These are phyloP conservation scores for Bombus superbus DNA, from an alignment of 1,140 invertebrate species.

Conservation along the genomic window DNA sequence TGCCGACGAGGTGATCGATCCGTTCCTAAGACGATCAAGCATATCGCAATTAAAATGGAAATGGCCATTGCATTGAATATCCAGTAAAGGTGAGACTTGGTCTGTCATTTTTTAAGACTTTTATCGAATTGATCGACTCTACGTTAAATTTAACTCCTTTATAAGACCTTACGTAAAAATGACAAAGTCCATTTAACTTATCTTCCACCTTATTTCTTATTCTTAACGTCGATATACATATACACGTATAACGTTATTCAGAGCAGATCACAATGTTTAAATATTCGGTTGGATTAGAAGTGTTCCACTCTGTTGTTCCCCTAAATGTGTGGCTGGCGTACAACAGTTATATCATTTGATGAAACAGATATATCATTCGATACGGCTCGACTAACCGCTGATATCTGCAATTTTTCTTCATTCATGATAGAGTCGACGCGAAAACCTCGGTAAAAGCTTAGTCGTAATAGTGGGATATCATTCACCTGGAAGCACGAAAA, in stretches of 20 bases:
- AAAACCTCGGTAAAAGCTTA: too few relatives aligned
- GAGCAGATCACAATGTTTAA: background rate
- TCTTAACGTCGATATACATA: background rate
- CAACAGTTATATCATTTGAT: background rate
- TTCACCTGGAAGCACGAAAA: background rate
- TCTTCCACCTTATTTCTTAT: background rate
- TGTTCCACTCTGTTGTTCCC: background rate
- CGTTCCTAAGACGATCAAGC: conserved; percentile 66
- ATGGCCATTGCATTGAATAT: conserved; percentile 57
- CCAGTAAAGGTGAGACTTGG: conserved; percentile 71
- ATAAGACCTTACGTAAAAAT: background rate
- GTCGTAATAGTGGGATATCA: background rate
- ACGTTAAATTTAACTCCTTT: background rate
- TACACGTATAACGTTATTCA: background rate
- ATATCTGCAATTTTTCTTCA: conserved; percentile 1
- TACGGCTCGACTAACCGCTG: background rate
- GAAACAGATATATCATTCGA: background rate
- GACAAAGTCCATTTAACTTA: background rate
- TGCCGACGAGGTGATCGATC: conserved; percentile 36
- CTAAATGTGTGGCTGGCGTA: background rate
- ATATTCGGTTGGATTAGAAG: background rate
- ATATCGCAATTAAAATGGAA: conserved; percentile 67
- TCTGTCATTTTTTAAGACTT: conserved; percentile 58
- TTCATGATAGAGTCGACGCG: too few relatives aligned
- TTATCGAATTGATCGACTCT: background rate